Conservation (phyloP, 2,888 invertebrate species). For the Hypomecis punctinalis region DNA sequence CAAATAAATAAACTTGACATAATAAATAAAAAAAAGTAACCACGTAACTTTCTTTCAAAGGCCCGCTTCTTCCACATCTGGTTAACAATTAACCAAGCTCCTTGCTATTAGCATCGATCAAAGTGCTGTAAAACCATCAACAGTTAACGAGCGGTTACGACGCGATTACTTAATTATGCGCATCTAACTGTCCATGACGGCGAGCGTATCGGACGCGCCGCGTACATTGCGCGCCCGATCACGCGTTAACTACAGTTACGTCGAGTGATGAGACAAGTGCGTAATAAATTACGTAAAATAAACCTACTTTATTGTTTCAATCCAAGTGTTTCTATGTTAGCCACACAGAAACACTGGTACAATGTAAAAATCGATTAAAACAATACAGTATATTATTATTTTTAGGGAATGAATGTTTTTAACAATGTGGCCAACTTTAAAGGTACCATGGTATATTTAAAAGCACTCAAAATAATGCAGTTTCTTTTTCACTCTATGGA, state of each 20-base stretch:
- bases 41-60: background rate
- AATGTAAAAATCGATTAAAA: too few species aligned
- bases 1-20: background rate
- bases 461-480: too few species aligned
- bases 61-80: background rate
- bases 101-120: conserved; percentile 2
- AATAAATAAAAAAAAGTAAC: background rate
- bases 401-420: too few species aligned
- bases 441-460: too few species aligned
- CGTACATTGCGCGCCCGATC: conserved; percentile 41
- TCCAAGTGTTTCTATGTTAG: too few species aligned
- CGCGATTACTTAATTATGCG: conserved; percentile 28
- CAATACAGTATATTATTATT: too few species aligned
- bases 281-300: background rate
- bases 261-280: conserved; percentile 2
- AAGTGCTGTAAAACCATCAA: conserved; percentile 12
- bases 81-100: background rate
- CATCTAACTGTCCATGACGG: conserved; percentile 10
- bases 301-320: background rate
- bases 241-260: conserved; percentile 34
- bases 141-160: conserved; percentile 23
- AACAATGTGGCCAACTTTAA: too few species aligned
- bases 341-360: too few species aligned
- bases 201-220: conserved; percentile 7
- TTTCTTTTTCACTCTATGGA: too few species aligned